phyloP scores from a whole-genome alignment of 2,797 vertebrate species.

The Bradypodion pumilum region DNA sequence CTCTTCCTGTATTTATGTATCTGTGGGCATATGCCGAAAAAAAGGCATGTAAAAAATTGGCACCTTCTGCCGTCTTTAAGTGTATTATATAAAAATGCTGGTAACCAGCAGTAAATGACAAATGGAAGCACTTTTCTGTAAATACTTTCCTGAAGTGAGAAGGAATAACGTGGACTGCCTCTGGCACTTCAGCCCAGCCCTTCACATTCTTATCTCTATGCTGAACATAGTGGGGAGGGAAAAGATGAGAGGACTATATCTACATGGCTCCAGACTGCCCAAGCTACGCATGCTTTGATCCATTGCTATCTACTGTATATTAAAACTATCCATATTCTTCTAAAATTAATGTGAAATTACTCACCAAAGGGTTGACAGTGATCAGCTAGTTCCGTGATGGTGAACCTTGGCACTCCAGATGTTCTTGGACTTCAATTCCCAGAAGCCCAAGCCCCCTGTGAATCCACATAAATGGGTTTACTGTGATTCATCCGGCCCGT shows the following conservation, averaged over 20 bases:
- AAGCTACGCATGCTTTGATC: neutral
- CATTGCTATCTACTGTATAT: neutral
- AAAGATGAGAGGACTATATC: neutral
- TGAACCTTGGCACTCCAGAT: too few species aligned
- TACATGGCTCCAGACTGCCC: neutral
- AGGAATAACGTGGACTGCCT: neutral
- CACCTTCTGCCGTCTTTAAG: neutral
- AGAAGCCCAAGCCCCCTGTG: too few species aligned
- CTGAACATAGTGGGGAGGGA: neutral
- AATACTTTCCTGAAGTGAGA: neutral
- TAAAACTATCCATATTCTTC: neutral
- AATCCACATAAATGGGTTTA: too few species aligned
- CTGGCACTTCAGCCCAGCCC: neutral
- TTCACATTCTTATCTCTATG: neutral
- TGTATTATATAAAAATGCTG: neutral
- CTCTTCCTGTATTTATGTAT: too few species aligned
- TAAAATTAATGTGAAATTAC: neutral
- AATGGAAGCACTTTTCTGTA: neutral
- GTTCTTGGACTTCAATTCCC: too few species aligned
- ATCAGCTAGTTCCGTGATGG: too few species aligned
- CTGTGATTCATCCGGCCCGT: too few species aligned
- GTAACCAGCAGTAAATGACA: neutral
- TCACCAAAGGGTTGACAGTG: neutral
- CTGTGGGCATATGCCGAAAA: too few species aligned
- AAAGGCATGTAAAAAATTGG: neutral